Percentiles rank a stretch among this genome's conserved stretches.
phyloP scores from a whole-genome alignment of 2,888 invertebrate genomes.

The Netelia inedita region DNA sequence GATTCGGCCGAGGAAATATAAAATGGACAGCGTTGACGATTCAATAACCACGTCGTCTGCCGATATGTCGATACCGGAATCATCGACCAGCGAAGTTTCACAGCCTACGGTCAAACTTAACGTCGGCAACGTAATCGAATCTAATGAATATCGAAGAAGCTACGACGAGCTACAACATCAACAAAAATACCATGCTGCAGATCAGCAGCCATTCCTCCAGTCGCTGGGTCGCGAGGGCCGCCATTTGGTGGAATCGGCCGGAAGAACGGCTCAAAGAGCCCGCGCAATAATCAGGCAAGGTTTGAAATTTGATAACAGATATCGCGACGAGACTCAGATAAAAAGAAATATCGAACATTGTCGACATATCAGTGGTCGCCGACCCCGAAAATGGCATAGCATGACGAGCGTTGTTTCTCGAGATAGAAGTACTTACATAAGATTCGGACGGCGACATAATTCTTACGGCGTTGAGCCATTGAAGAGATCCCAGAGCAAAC shows the following conservation, averaged over 20 bases:
- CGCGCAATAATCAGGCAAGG: constrained; percentile 80
- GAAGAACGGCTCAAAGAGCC: constrained; percentile 80
- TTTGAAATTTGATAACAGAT: constrained; percentile 76
- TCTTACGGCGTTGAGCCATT: constrained; percentile 70
- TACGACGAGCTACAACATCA: neutral
- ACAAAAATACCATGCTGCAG: constrained; percentile 69
- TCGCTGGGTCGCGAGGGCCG: constrained; percentile 80
- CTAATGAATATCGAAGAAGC: constrained; percentile 35
- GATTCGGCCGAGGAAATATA: constrained; percentile 16
- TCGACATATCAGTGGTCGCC: neutral
- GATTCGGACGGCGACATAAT: constrained; percentile 72
- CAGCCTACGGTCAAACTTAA: constrained; percentile 71
- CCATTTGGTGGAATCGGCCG: constrained; percentile 80
- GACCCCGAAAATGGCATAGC: constrained; percentile 79
- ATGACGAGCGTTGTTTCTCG: constrained; percentile 72
- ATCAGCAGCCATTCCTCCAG: constrained; percentile 78
- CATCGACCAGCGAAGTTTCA: constrained; percentile 69
- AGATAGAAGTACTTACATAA: constrained; percentile 57
- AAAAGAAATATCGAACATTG: constrained; percentile 11
- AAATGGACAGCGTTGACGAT: constrained; percentile 77
- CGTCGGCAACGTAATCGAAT: constrained; percentile 62
- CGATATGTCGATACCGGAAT: constrained; percentile 71
- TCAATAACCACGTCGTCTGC: constrained; percentile 71
- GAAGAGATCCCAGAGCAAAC: constrained; percentile 53
- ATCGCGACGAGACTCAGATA: constrained; percentile 55